Evolutionary conservation across 2,888 invertebrate genomes (phyloP), one percentile per base, ranked within the genome.

Genomic region (Agrotis segetum): DNA sequence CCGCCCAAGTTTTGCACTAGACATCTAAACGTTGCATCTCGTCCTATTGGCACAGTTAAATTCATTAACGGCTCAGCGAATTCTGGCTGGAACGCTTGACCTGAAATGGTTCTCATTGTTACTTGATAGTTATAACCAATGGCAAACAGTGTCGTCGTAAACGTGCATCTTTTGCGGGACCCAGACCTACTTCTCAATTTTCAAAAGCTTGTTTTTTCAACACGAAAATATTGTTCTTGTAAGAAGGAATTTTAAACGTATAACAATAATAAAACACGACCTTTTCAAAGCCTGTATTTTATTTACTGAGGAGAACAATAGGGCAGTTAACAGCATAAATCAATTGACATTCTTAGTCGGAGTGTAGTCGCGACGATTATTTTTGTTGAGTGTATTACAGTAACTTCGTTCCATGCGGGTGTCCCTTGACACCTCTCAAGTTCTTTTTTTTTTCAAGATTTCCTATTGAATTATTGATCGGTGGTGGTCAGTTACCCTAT

Each of bases 11-110:
- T 98, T 89, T 98, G 97, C 69, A 99, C 98, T 90, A 98, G 96
- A 93, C 99, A 99, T 90, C 98, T 98, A 91, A 99, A 98, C 76
- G 97, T 98, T 74, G 98, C 98, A 93, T 99, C 98, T 89, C 99
- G 97, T 77, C 98, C 98, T 75, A 98, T 96, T 66, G 98, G 97
- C 71, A 99, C 97, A 70, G 98, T 98, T 86, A 98, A 96, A 96
- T 99, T 99, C 85, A 97, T 97, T 89, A 99, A 97, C 55, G 98
- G 97, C 88, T 98, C 98, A 72, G 97, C 97, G 90, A 99, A 99
- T 93, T 98, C 98, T 24, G 99, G 99, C 92, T 98, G 98, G 93
- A 97, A 98, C 79, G 97, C 97, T 91, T 97, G 96, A 88, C 97
- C 98, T 98, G 95, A 70, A 93, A 80, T 71, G 46, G n/a, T 29